Base-by-base conservation (phyloP, 2,888 invertebrate genomes). In the Agelastica alni region DNA sequence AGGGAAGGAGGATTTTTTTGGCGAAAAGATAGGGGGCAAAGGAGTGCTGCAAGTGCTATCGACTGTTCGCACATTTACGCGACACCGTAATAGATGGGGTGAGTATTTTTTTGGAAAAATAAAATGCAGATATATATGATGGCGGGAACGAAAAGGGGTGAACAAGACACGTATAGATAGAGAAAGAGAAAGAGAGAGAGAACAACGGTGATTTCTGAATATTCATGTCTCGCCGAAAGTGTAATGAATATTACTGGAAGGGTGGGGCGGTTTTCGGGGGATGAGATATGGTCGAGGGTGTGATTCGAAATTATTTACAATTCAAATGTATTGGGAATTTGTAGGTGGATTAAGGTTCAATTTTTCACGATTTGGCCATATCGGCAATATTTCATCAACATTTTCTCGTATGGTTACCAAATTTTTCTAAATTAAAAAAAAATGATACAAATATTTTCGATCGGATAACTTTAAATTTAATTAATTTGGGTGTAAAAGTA, bases 301-400 rank as follows among this genome's bases (percentile, higher is more conserved):
- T 16, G 17, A 26, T 22, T 41, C 9, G 12, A 16, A 26, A 17
- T n/a, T 37, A 49, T 49, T 49, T 49, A 41, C 49, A 41, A 49
- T 41, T 41, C 41, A 41, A 49, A 49, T 49, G 31, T 51, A 44
- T 51, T 13, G 44, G 42, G 18, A 44, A 44, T 44, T 44, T 51
- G 28, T 26, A 26, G 20, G 10, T 6, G 37, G 20, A 37, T 18
- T 72, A 72, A 12, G 75, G 74, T n/a, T n/a, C n/a, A n/a, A n/a
- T n/a, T n/a, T n/a, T n/a, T n/a, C n/a, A n/a, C n/a, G n/a, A n/a
- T n/a, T n/a, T n/a, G n/a, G n/a, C n/a, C n/a, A n/a, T n/a, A n/a
- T n/a, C n/a, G n/a, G n/a, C n/a, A n/a, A n/a, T n/a, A n/a, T n/a
- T n/a, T n/a, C n/a, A n/a, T n/a, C n/a, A n/a, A n/a, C n/a, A n/a